Evolutionary conservation across 2,888 invertebrate genomes (phyloP).

Genomic region (Gymnoscelis rufifasciata): DNA sequence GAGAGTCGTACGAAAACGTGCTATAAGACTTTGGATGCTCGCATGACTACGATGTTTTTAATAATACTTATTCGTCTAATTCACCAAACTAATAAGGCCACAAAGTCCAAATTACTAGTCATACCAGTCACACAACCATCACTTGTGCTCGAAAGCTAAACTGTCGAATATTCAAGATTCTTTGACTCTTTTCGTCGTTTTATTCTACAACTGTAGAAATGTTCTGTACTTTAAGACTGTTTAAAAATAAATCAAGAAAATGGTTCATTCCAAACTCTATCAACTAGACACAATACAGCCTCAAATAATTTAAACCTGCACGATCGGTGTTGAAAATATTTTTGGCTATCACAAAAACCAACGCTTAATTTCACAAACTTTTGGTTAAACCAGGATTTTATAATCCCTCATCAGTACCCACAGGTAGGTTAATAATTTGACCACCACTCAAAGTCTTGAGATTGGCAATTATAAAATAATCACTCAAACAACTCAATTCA

Average conservation of each 20-base stretch:
- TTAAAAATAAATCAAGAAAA: constrained; percentile 4
- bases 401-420: too few species aligned
- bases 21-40: constrained; percentile 11
- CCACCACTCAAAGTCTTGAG: too few species aligned
- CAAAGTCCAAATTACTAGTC: background rate
- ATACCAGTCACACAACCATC: constrained; percentile 1
- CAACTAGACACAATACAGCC: constrained; percentile 56
- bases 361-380: too few species aligned
- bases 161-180: constrained; percentile 1
- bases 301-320: constrained; percentile 31
- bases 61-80: background rate
- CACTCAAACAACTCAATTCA: too few species aligned
- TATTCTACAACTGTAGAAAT: background rate
- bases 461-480: too few species aligned
- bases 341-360: background rate
- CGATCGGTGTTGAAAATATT: background rate
- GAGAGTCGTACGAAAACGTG: constrained; percentile 14
- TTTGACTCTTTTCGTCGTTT: background rate
- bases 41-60: background rate
- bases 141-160: constrained; percentile 8
- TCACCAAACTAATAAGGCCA: constrained; percentile 11
- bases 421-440: too few species aligned
- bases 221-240: constrained; percentile 8
- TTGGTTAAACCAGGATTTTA: too few species aligned
- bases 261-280: constrained; percentile 11